phyloP scores from a whole-genome alignment of 2,888 invertebrate species.

The Prenolepis imparis region DNA sequence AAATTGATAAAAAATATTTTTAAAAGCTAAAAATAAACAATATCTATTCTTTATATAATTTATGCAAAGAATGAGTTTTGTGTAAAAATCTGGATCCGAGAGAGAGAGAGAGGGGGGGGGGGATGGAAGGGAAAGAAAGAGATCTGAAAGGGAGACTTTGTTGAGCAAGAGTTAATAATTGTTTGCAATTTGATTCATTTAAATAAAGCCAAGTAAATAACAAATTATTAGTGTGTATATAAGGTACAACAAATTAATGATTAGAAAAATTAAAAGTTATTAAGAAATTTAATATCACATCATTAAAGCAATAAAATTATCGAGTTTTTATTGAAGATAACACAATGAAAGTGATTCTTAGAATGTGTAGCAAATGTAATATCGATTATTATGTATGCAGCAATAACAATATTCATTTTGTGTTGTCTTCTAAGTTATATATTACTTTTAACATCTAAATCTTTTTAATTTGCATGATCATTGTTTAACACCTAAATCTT shows the following conservation, averaged over 20 bases:
- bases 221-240: background rate
- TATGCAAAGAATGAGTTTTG: background rate
- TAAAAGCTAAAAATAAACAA: background rate
- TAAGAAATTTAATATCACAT: conserved; percentile 49
- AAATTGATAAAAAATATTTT: background rate
- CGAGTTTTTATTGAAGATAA: background rate
- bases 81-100: background rate
- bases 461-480: background rate
- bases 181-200: background rate
- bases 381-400: conserved; percentile 13
- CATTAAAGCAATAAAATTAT: conserved; percentile 5
- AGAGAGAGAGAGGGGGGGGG: background rate
- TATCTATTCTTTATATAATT: background rate
- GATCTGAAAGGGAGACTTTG: background rate
- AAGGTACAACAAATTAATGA: conserved; percentile 23
- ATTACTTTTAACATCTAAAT: conserved; percentile 12
- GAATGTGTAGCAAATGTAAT: conserved; percentile 6
- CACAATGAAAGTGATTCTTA: background rate
- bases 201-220: background rate
- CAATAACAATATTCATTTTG: background rate
- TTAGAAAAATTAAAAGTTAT: conserved; percentile 21
- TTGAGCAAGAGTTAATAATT: background rate
- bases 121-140: background rate
- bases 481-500: conserved; percentile 23
- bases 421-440: conserved; percentile 26